Percentiles rank a stretch among this genome's conserved stretches.
phyloP scores from a whole-genome alignment of 2,888 invertebrate species.

The Bhutanitis thaidina region DNA sequence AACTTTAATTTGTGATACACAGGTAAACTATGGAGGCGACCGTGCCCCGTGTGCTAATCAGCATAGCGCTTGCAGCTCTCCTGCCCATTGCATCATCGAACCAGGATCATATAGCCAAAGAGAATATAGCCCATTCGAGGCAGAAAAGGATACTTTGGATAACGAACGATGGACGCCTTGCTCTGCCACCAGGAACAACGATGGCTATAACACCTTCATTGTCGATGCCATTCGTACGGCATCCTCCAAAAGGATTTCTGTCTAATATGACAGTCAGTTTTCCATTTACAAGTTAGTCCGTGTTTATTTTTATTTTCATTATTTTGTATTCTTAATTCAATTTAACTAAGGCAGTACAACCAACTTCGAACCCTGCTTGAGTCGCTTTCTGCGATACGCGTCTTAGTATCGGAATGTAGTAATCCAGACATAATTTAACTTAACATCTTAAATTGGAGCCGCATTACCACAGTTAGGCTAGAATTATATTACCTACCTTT shows the following conservation, averaged over 20 bases:
- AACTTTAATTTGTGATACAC: conserved; percentile 4
- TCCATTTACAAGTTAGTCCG: conserved; percentile 89
- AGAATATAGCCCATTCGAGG: conserved; percentile 82
- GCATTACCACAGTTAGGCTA: too few species aligned
- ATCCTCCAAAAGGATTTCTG: conserved; percentile 91
- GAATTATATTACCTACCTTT: too few species aligned
- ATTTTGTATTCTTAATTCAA: neutral
- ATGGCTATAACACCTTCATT: conserved; percentile 89
- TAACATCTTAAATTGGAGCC: too few species aligned
- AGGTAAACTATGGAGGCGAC: conserved; percentile 67
- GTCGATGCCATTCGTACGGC: conserved; percentile 89
- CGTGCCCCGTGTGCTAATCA: conserved; percentile 63
- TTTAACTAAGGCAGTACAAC: too few species aligned
- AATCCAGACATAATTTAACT: too few species aligned
- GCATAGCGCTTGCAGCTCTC: conserved; percentile 67
- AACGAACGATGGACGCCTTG: conserved; percentile 90
- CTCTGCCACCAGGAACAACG: conserved; percentile 90
- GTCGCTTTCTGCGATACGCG: too few species aligned
- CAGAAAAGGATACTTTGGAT: conserved; percentile 92
- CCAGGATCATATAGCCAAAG: conserved; percentile 52
- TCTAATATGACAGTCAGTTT: conserved; percentile 91
- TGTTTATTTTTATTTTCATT: neutral
- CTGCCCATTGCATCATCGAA: conserved; percentile 63
- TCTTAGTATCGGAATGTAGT: too few species aligned
- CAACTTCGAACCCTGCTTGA: too few species aligned